Base-by-base conservation (phyloP, 2,888 invertebrate genomes). In the Dolomedes plantarius region DNA sequence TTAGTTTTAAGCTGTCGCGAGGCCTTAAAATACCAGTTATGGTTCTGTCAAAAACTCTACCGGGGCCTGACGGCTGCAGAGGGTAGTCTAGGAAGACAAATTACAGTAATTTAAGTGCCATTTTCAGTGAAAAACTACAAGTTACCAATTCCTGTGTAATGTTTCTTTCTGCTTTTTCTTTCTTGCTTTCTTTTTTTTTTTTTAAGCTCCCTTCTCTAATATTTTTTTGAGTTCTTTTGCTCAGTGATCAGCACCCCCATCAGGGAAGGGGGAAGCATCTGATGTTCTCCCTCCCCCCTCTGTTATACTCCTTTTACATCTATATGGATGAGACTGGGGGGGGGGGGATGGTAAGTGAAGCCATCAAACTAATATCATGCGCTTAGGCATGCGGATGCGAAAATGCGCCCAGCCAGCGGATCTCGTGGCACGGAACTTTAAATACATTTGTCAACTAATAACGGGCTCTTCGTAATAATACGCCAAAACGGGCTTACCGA, bases 371-470 rank as follows among this genome's bases (percentile, higher is more conserved):
- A 79, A 79, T 86, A 86, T 86, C 74, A 86, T 69, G 79, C 78
- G 71, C 71, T n/a, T 28, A 31, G 71, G 41, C 46, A 19, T 50
- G 16, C 11, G 41, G 31, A 27, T 19, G 39, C n/a, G 62, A 31
- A 62, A 83, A 64, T 31, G 69, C 27, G 64, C 62, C n/a, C n/a
- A n/a, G n/a, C n/a, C n/a, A 31, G 64, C 16, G 19, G 3, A 9
- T 50, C 23, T 32, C 7, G 62, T 67, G 67, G 76, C 82, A 76
- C 68, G 73, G 68, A 31, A 79, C 85, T 86, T 86, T 86, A 86
- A 86, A 86, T 86, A 86, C 85, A 86, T 86, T 86, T 86, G 79
- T 86, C 85, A 86, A 86, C 85, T 86, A 86, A 86, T 86, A 86
- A 86, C 56, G 50, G 85, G 85, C 46, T 62, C 32, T n/a, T n/a